Base-by-base conservation (phyloP, 2,797 vertebrate species). In the Lacerta viridis region DNA sequence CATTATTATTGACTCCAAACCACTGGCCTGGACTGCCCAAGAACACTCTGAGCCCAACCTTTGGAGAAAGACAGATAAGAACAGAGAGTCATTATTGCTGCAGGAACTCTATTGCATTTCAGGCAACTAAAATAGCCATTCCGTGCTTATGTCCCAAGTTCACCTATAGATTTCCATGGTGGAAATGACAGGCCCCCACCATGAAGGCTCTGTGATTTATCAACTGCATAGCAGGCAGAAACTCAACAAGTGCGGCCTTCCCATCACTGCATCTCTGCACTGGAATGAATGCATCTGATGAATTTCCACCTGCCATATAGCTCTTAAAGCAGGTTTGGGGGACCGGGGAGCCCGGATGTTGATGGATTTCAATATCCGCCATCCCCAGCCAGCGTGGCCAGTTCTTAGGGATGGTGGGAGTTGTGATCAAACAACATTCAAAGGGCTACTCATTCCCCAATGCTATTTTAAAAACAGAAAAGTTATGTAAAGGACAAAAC, bases 41-140 rank as follows among this genome's bases (percentile, higher is more conserved):
- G 90, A 95, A 92, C 18, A 93, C 93, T 77, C 94, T 91, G 33
- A 96, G 93, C 11, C 93, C 95, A 90, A 90, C 95, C 96, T 96
- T 75, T 72, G 89, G 17, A 41, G 29, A 87, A 46, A 61, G 50
- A 39, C 7, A 72, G 84, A 90, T 74, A 1, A 80, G 80, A 69
- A 68, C 13, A 27, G 74, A 50, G 41, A 69, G 39, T 11, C 13
- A 10, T 71, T 20, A 33, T 55, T 15, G 33, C 23, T 43, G 18
- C 41, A 78, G 11, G 59, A 18, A 46, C 81, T 36, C 7, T 10
- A 36, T 36, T 33, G 33, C 33, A 29, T 13, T 68, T 64, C 64
- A 68, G 27, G 1, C 43, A 55, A 74, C 46, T 27, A 78, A 77
- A 90, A 33, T 46, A 6, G 59, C 9, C 3, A 18, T 4, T 91